Base-by-base conservation (phyloP, 2,113 vertebrate genomes). In the Empidonax alnorum region DNA sequence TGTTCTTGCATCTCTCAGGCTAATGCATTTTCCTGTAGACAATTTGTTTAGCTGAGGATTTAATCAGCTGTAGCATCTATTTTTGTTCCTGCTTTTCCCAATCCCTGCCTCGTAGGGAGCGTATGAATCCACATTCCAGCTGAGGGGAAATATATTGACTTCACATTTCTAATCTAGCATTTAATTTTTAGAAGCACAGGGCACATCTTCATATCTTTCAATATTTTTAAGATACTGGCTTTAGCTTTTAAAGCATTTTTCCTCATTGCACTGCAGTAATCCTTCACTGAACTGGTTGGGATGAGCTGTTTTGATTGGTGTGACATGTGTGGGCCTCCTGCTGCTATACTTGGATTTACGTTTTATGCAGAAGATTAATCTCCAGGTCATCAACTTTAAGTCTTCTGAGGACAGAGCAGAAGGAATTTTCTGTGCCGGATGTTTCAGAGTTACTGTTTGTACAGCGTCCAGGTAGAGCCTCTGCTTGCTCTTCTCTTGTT, bases 361-460 rank as follows among this genome's bases (percentile, higher is more conserved):
- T 90, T 87, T 33, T 62, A 31, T 9, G 63, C 41, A 9, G 55
- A 47, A 44, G 58, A 96, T 95, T 97, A 95, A 96, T 94, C 91
- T 72, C 27, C 41, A 37, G 85, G 77, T 84, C 94, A 96, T 62
- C 62, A 6, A 61, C 12, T 21, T 58, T 27, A 19, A 88, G 83
- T 87, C 92, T 89, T 92, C 65, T 75, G 93, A 94, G 94, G 93
- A 90, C 95, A 96, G 14, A 41, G 58, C 44, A 37, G 49, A 49
- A 61, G 88, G 78, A 80, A 22, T 74, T 80, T 46, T 67, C 47
- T 76, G 50, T 39, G 49, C 79, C 56, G 84, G 52, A 1, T 76
- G 33, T 78, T 80, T 12, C 46, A 5, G 59, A 12, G 31, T 33
- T 21, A 15, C 52, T 55, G 39, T 41, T 74, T 39, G n/a, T 71